These are phyloP conservation scores for Plectropomus leopardus DNA, from an alignment of 2,113 vertebrate species.

Conservation along the genomic window DNA sequence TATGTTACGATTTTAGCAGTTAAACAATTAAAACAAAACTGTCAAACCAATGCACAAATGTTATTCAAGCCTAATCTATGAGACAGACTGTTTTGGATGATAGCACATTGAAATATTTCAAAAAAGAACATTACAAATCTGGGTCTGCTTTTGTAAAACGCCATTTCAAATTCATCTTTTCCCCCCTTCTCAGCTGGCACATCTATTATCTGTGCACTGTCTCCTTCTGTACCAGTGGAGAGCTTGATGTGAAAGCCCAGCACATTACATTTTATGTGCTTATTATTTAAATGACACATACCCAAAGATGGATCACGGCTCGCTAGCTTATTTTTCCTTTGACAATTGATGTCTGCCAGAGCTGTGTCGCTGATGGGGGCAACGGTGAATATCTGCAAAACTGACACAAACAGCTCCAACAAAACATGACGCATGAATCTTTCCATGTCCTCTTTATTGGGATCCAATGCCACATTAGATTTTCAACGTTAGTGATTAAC, in stretches of 20 bases:
- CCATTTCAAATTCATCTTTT: not conserved
- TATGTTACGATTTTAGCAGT: no score
- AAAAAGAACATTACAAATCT: constrained; percentile 7
- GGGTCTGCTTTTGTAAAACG: constrained; percentile 2
- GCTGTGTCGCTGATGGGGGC: constrained; percentile 5
- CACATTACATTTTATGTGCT: constrained; percentile 40
- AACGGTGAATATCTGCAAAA: constrained; percentile 2
- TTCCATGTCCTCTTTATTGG: constrained; percentile 61
- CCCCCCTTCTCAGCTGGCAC: not conserved
- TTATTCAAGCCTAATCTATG: not conserved
- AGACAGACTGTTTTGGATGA: not conserved
- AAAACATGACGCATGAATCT: not conserved
- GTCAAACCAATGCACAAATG: not conserved
- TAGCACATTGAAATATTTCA: no score
- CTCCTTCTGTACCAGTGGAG: constrained; percentile 14
- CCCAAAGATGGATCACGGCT: constrained; percentile 44
- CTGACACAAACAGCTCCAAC: constrained; percentile 42
- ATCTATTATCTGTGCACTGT: constrained; percentile 4
- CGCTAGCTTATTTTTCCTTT: constrained; percentile 17
- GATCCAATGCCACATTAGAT: constrained; percentile 12
- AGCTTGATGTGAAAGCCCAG: constrained; percentile 16
- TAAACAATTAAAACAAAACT: not conserved
- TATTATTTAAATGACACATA: constrained; percentile 26
- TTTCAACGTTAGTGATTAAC: no score
- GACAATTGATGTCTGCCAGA: constrained; percentile 62